phyloP scores from a whole-genome alignment of 2,113 vertebrate species.

The Lepisosteus oculatus region DNA sequence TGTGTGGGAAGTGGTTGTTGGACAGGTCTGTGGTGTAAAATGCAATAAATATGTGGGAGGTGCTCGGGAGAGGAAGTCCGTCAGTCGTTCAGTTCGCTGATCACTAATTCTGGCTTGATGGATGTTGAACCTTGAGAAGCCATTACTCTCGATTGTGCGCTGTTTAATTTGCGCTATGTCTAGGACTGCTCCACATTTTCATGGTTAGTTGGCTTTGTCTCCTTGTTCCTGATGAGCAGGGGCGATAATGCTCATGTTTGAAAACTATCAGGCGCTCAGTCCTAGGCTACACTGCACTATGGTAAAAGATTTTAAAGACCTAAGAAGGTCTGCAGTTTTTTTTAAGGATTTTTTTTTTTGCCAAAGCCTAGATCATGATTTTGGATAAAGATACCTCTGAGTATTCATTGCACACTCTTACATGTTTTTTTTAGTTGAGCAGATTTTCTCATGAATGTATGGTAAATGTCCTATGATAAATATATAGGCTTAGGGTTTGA shows the following conservation, averaged over 20 bases:
- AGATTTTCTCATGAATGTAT: too few species aligned
- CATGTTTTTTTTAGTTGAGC: too few species aligned
- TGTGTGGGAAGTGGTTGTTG: slow-evolving; percentile 3
- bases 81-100: neutral
- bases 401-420: too few species aligned
- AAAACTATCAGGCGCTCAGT: neutral
- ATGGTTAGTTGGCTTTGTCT: neutral
- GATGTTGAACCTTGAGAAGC: slow-evolving; percentile 1
- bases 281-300: neutral
- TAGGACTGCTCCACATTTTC: neutral
- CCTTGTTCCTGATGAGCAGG: neutral
- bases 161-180: neutral
- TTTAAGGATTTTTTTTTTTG: too few species aligned
- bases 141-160: neutral
- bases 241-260: neutral
- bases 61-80: neutral
- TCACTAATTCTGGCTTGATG: slow-evolving; percentile 1
- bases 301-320: too few species aligned
- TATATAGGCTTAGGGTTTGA: too few species aligned
- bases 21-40: slow-evolving; percentile 4
- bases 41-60: slow-evolving; percentile 3
- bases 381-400: too few species aligned
- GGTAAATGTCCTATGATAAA: too few species aligned
- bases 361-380: too few species aligned
- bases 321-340: too few species aligned